phyloP scores from a whole-genome alignment of 64 coral and sea anemone species.

The Pocillopora verrucosa region DNA sequence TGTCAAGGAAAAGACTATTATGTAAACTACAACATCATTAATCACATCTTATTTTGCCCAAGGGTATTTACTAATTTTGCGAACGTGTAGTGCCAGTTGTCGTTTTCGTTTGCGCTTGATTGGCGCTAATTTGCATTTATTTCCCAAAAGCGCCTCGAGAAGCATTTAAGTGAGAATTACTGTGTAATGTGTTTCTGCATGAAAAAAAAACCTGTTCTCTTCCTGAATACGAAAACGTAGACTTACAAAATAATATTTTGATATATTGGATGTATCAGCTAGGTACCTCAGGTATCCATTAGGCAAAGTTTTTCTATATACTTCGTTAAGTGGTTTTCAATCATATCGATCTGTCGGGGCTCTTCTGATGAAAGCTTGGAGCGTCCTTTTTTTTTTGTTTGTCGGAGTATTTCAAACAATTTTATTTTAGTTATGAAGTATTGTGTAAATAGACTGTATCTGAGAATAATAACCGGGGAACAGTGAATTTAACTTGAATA shows the following conservation, averaged over 20 bases:
- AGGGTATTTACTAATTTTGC: not conserved
- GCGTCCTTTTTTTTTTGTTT: not conserved
- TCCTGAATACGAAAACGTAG: not conserved
- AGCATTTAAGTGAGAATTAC: not conserved
- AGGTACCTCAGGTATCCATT: constrained; percentile 2
- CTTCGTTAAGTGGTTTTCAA: not conserved
- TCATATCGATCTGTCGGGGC: constrained; percentile 5
- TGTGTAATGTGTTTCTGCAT: not conserved
- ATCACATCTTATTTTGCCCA: constrained; percentile 11
- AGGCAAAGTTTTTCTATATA: constrained; percentile 1
- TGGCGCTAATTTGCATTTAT: not conserved
- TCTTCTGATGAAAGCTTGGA: too few relatives aligned
- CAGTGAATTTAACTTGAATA: too few relatives aligned
- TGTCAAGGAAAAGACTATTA: not conserved
- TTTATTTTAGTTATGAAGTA: not conserved
- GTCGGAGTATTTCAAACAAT: not conserved
- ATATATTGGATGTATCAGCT: not conserved
- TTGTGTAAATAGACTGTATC: too few relatives aligned
- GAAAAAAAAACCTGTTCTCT: not conserved
- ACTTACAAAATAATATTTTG: not conserved
- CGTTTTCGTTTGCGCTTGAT: not conserved
- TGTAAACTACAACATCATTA: not conserved
- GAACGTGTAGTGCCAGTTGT: constrained; percentile 4
- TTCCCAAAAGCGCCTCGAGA: not conserved
- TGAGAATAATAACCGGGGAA: too few relatives aligned